Conservation (phyloP, 2,797 vertebrate species). For the Vultur gryphus region DNA sequence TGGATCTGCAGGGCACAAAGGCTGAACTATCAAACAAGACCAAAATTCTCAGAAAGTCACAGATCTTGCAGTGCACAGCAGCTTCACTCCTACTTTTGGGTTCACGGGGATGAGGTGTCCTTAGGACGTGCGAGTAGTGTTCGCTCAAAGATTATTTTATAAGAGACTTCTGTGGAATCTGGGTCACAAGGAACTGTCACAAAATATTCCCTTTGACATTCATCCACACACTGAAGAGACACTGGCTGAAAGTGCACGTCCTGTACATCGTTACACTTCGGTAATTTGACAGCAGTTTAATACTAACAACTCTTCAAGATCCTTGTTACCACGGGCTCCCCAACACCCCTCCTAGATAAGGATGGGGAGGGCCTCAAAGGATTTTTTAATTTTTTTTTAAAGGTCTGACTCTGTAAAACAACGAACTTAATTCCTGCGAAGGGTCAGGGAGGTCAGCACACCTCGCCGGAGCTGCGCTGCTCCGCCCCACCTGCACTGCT, state of each 20-base stretch:
- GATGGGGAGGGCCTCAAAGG: not conserved
- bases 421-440: not conserved
- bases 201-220: slow-evolving; percentile 61
- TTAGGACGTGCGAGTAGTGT: not conserved
- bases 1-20: slow-evolving; percentile 50
- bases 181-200: slow-evolving; percentile 56
- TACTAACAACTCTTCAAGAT: not conserved
- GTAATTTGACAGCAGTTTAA: slow-evolving; percentile 5
- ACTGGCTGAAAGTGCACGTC: slow-evolving; percentile 33
- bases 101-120: not conserved
- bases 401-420: not conserved
- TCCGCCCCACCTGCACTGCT: not conserved
- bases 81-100: not conserved
- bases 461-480: rapidly evolving
- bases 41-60: slow-evolving; percentile 15
- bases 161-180: slow-evolving; percentile 30
- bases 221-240: slow-evolving; percentile 21
- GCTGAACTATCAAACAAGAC: slow-evolving; percentile 34
- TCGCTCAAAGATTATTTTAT: slow-evolving; percentile 30
- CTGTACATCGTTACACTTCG: not conserved
- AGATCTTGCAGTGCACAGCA: not conserved
- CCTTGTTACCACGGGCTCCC: not conserved
- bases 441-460: not conserved
- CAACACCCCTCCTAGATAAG: not conserved
- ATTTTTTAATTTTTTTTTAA: not conserved